Conservation (phyloP, 2,113 vertebrate species). For the Morone saxatilis region DNA sequence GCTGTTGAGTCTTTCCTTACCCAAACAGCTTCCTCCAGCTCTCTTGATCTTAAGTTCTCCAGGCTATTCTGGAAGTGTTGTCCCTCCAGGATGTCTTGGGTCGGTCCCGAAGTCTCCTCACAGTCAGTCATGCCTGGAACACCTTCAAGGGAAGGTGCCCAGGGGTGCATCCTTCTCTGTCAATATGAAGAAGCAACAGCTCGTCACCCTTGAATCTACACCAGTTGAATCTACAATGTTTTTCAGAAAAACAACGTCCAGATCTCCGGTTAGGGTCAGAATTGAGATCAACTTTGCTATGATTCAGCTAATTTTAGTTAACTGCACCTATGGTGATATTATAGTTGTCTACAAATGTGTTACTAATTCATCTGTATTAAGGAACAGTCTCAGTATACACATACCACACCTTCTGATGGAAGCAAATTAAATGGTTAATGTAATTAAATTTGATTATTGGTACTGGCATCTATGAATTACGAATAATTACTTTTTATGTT, state of each 20-base stretch:
- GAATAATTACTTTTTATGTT: background rate
- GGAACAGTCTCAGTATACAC: background rate
- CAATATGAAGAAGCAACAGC: slow-evolving; percentile 23
- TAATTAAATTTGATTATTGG: no score
- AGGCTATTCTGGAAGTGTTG: slow-evolving; percentile 24
- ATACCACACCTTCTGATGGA: background rate
- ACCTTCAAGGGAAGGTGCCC: slow-evolving; percentile 28
- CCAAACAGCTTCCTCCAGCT: slow-evolving; percentile 3
- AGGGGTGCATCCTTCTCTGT: slow-evolving; percentile 26
- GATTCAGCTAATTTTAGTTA: background rate
- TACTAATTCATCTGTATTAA: background rate
- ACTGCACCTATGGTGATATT: background rate
- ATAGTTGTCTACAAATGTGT: background rate
- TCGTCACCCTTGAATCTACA: background rate
- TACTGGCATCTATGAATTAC: background rate
- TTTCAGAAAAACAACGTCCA: background rate
- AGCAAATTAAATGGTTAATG: background rate
- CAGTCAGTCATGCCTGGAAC: slow-evolving; percentile 32
- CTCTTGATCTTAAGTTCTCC: slow-evolving; percentile 18
- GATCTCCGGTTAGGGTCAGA: background rate
- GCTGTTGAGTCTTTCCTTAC: slow-evolving; percentile 16
- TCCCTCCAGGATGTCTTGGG: slow-evolving; percentile 27
- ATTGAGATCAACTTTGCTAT: background rate
- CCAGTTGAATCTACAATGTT: background rate
- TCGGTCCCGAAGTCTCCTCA: slow-evolving; percentile 31